Evolutionary conservation across 2,797 vertebrate genomes (phyloP), one percentile per base, ranked within the genome.

Genomic region (Sus cebifrons): DNA sequence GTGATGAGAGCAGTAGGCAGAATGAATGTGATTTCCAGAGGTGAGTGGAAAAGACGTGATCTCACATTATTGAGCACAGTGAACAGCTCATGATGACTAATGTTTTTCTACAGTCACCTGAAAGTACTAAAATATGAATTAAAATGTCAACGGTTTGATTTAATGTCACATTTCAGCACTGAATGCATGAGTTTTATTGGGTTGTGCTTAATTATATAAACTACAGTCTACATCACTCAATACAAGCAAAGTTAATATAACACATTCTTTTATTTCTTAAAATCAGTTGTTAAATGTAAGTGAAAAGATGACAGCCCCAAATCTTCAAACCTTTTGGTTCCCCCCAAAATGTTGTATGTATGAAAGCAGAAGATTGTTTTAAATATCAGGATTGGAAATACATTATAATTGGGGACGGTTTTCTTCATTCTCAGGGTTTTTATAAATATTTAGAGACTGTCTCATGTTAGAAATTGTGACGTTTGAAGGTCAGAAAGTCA

Each of bases 111-210:
- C 71, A 95, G 67, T 27, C 36, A 92, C 32, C 84, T 96, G 87
- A 97, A 97, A 95, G 52, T 65, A 94, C 70, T 97, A 86, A 95
- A 96, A 90, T 90, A 92, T 52, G 62, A 97, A 79, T 94, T 97
- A 96, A 97, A 96, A 95, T 94, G 44, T 14, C 65, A 67, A 25
- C 12, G 88, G 6, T 64, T 98, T 96, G 85, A 97, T 97, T 95
- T 89, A 94, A 13, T 96, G 79, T 79, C 64, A 70, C 62, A 54
- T 67, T 75, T 82, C 82, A 75, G 15, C 56, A 77, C 36, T 25
- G 91, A 97, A 84, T n/a, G 64, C 74, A 15, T 12, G 44, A 94
- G 13, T 97, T 96, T 97, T 97, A 97, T 96, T 79, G 85, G 29
- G 67, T 18, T 82, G 3, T 91, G 21, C 40, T 96, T 96, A 58